These are phyloP conservation scores for Rhinolophus ferrumequinum DNA, from an alignment of 2,113 vertebrate species.

Conservation along the genomic window DNA sequence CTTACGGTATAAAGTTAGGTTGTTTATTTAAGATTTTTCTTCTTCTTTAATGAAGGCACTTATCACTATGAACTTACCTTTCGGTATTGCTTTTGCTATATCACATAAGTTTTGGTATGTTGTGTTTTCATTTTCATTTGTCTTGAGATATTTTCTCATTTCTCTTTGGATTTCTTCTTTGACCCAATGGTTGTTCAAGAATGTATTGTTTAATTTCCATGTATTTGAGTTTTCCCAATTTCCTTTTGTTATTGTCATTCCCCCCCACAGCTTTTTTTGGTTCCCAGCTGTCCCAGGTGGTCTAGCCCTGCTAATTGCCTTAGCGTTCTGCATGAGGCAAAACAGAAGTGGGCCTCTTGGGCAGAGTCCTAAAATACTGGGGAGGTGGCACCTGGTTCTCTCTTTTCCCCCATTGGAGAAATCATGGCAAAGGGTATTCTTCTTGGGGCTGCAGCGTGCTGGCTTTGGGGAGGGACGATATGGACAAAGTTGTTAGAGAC, in stretches of 20 bases:
- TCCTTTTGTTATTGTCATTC: neutral
- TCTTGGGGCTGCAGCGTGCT: neutral
- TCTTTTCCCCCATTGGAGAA: neutral
- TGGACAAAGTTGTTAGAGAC: neutral
- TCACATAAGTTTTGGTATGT: neutral
- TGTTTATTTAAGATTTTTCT: neutral
- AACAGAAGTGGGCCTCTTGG: neutral
- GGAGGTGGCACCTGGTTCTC: neutral
- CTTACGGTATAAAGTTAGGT: neutral
- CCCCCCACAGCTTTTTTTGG: too few relatives aligned
- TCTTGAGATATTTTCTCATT: neutral
- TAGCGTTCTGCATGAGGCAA: neutral
- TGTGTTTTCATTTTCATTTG: neutral
- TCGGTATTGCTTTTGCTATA: neutral
- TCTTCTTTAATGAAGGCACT: neutral
- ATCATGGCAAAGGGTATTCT: neutral
- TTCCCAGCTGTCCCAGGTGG: neutral
- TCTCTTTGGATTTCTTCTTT: neutral
- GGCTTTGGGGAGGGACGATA: fast-evolving
- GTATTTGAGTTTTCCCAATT: neutral
- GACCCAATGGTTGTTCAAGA: neutral
- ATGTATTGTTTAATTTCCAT: neutral
- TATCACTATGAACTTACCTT: neutral
- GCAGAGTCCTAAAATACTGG: neutral
- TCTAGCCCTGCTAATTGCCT: neutral